A percentile compares a stretch with the other conserved stretches of the same genome.
phyloP scores from a whole-genome alignment of 2,797 vertebrate genomes.

The Staurois parvus region DNA sequence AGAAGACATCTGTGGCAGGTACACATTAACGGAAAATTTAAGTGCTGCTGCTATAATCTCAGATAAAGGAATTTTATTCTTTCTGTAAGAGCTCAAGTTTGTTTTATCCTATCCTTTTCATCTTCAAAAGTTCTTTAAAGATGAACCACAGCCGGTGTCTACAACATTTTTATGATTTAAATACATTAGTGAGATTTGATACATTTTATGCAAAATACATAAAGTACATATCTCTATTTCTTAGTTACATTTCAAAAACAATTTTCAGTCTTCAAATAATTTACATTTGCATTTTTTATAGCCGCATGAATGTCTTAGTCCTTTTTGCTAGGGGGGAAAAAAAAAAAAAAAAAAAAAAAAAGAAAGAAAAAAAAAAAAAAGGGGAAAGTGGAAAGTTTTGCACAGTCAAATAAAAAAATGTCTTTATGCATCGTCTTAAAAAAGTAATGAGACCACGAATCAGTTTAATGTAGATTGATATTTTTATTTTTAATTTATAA shows the following conservation, averaged over 20 bases:
- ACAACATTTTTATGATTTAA: background rate
- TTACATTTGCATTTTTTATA: background rate
- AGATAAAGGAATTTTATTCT: constrained; percentile 37
- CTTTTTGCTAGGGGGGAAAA: too few relatives aligned
- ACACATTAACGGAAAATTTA: constrained; percentile 72
- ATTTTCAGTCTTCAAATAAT: background rate
- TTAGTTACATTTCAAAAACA: background rate
- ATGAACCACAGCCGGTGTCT: background rate
- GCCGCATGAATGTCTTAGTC: background rate
- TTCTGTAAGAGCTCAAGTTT: constrained; percentile 1
- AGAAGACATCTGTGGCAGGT: constrained; percentile 78
- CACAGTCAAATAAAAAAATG: too few relatives aligned
- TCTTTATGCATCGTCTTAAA: too few relatives aligned
- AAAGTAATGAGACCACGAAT: too few relatives aligned
- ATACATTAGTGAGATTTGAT: background rate
- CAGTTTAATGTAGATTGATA: too few relatives aligned
- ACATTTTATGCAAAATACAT: background rate
- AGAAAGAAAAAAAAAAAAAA: too few relatives aligned
- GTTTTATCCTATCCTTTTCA: constrained; percentile 23
- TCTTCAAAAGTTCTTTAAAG: constrained; percentile 14
- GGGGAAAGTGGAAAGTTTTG: background rate
- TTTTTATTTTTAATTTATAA: too few relatives aligned
- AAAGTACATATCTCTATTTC: background rate
- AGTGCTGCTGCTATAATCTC: constrained; percentile 41
- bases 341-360: too few relatives aligned